A percentile compares a stretch with the other conserved stretches of the same genome.
Conservation (phyloP, 2,113 vertebrate species). For the Elaphurus davidianus region DNA sequence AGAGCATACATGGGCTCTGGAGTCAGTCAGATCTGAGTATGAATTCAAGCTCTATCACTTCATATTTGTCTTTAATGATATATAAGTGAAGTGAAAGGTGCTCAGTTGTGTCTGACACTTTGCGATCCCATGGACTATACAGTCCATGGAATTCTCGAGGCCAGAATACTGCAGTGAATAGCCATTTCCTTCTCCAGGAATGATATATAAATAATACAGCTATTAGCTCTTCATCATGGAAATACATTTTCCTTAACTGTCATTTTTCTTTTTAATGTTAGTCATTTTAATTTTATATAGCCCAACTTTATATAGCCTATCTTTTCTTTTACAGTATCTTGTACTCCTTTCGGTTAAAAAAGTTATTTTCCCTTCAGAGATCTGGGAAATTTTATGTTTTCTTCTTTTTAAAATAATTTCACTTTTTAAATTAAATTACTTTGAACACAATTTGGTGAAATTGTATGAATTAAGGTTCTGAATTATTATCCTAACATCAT, state of each 20-base stretch:
- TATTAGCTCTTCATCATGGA: not conserved
- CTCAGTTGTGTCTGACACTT: not conserved
- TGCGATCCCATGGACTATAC: not conserved
- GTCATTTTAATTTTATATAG: not conserved
- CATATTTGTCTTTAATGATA: not conserved
- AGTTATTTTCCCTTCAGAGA: not conserved
- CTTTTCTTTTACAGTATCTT: not conserved
- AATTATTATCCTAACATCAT: not conserved
- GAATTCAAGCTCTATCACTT: not conserved
- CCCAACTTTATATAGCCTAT: not conserved
- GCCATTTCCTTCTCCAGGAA: not conserved
- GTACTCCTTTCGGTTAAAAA: constrained; percentile 4
- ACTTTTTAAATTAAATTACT: not conserved
- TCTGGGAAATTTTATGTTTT: not conserved
- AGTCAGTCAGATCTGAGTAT: not conserved
- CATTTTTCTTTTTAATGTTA: not conserved
- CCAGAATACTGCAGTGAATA: not conserved
- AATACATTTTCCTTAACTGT: not conserved
- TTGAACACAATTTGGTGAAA: constrained; percentile 17
- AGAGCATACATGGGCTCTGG: not conserved
- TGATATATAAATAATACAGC: not conserved
- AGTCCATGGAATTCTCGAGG: not conserved
- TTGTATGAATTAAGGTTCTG: not conserved
- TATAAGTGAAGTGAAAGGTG: not conserved
- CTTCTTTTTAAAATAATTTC: not conserved